Percentiles rank a stretch among this genome's conserved stretches.
Evolutionary conservation across 2,797 vertebrate genomes (phyloP).

Genomic region (Sphaeramia orbicularis): DNA sequence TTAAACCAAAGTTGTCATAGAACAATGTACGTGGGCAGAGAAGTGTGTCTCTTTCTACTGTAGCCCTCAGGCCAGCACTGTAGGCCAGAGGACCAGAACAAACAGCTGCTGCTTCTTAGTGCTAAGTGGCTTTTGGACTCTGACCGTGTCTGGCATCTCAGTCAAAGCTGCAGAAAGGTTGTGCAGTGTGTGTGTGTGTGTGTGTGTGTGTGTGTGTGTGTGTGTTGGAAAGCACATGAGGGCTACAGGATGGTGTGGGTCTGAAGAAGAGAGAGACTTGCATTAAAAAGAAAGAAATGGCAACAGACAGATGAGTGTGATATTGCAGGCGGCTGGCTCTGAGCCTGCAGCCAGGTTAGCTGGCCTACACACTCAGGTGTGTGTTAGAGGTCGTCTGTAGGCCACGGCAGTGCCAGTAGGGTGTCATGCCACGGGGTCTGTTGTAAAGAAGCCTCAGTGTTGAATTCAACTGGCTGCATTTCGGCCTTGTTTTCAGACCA

Average conservation of each 20-base stretch:
- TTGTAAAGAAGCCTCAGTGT: constrained; percentile 53
- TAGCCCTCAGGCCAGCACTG: constrained; percentile 61
- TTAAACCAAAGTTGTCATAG: constrained; percentile 60
- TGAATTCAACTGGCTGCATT: constrained; percentile 43
- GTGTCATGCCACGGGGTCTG: constrained; percentile 69
- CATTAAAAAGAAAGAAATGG: constrained; percentile 58
- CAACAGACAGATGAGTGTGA: constrained; percentile 78
- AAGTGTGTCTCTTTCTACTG: constrained; percentile 50
- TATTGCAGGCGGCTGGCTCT: constrained; percentile 65
- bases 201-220: constrained; percentile 19
- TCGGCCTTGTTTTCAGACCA: constrained; percentile 40
- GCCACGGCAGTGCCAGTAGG: constrained; percentile 67
- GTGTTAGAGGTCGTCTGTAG: constrained; percentile 68
- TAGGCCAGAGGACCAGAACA: constrained; percentile 61
- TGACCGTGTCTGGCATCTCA: constrained; percentile 73
- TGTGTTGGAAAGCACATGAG: constrained; percentile 31
- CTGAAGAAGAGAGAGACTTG: constrained; percentile 25
- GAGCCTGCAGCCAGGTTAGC: constrained; percentile 66
- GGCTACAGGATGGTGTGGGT: constrained; percentile 21
- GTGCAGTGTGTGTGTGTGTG: constrained; percentile 31
- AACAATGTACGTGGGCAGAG: constrained; percentile 61
- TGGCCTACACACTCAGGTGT: constrained; percentile 75
- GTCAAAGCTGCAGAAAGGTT: constrained; percentile 58
- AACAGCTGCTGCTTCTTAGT: constrained; percentile 77
- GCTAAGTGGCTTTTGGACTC: constrained; percentile 78